Evolutionary conservation across 2,888 invertebrate species (phyloP).

Genomic region (Gandaritis pyraliata): DNA sequence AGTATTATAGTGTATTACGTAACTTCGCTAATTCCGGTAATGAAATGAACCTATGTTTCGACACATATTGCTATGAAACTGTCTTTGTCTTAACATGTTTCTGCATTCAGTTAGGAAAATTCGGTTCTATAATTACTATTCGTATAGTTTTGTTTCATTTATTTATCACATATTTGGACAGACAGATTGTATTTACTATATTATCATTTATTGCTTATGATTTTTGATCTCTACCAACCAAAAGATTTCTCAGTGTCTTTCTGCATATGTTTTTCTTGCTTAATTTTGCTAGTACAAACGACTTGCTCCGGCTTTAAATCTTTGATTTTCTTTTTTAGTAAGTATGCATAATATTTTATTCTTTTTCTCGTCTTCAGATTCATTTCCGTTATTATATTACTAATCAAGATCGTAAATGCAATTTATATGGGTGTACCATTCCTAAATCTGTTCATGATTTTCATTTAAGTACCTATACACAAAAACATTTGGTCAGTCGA

Average conservation of each 20-base stretch:
- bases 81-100: constrained; percentile 2
- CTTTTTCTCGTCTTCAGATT: too few species aligned
- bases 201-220: too few species aligned
- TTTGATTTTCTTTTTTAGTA: neutral
- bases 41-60: constrained; percentile 19
- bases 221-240: neutral
- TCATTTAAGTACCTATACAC: too few species aligned
- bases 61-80: constrained; percentile 9
- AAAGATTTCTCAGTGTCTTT: constrained; percentile 17
- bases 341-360: too few species aligned
- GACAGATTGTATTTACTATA: too few species aligned
- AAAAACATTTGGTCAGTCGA: constrained; percentile 11
- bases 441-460: too few species aligned
- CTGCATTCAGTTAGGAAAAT: constrained; percentile 9
- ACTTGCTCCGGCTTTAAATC: constrained; percentile 16
- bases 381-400: too few species aligned
- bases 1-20: constrained; percentile 5
- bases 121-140: constrained; percentile 1
- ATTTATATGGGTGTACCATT: neutral
- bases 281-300: constrained; percentile 4
- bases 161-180: too few species aligned
- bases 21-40: constrained; percentile 15
- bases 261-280: constrained; percentile 16
- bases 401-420: too few species aligned
- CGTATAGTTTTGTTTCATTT: too few species aligned